Base-by-base conservation (phyloP, 2,797 vertebrate genomes). In the Oryzias dopingdopingensis region DNA sequence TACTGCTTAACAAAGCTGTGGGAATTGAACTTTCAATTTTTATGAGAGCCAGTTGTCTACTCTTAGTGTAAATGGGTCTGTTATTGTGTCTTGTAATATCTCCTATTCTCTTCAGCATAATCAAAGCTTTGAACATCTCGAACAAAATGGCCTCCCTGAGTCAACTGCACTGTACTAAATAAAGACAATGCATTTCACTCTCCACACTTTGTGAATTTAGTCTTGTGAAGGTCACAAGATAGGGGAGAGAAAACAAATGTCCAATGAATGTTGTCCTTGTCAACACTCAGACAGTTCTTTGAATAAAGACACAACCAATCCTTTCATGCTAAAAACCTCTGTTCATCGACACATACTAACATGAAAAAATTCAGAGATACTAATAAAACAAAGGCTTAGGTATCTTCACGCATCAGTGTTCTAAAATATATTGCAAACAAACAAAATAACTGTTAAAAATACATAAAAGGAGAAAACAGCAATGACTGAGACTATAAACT, bases 161-260 rank as follows among this genome's bases (percentile, higher is more conserved):
- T 65, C 49, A 62, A 43, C 32, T 70, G 44, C 70, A 86, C 75
- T 43, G 49, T 55, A 51, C 46, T 59, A 51, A 64, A 26, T 62
- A 17, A 26, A 5, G 14, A 52, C 44, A 32, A 13, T 74, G 62
- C 37, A 56, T 71, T 62, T 66, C 72, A 67, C 48, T 46, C 65
- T 60, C 54, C 58, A 66, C 50, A 61, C 52, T 56, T 52, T 2
- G 4, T 62, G 51, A 66, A 62, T 65, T 76, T 49, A 51, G 43
- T 73, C 45, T 26, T 56, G 56, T 79, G 70, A 87, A 82, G 76
- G 82, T 76, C 83, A 84, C 60, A 79, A 64, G 44, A n/a, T 47
- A 20, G 57, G 49, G 40, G 32, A 37, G 42, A 40, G 43, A 26
- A 22, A 40, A 41, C 41, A 58, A 52, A 61, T 80, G 74, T 78